phyloP scores from a whole-genome alignment of 2,888 invertebrate genomes.

The Vannuccia rotundouncinata region DNA sequence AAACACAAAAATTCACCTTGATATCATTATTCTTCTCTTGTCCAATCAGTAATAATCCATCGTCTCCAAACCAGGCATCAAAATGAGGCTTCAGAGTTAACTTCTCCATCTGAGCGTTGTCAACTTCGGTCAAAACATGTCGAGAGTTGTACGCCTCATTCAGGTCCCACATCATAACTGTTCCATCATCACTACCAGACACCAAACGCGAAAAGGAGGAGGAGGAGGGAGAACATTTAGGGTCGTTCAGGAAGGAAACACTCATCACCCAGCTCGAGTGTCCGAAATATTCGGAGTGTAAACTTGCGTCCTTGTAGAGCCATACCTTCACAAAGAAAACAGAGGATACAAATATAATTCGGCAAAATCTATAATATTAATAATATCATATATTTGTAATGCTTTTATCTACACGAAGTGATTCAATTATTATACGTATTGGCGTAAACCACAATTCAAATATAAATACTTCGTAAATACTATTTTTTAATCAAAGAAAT shows the following conservation, averaged over 20 bases:
- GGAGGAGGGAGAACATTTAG: not conserved
- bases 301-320: not conserved
- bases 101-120: too few relatives aligned
- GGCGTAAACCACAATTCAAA: too few relatives aligned
- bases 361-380: too few relatives aligned
- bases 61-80: not conserved
- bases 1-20: not conserved
- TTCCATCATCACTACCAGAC: not conserved
- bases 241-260: not conserved
- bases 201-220: not conserved
- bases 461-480: too few relatives aligned
- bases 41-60: not conserved
- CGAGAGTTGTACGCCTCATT: not conserved
- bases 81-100: not conserved
- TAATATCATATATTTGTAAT: too few relatives aligned
- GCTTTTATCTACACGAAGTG: too few relatives aligned
- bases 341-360: too few relatives aligned
- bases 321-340: not conserved
- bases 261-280: not conserved
- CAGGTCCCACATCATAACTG: not conserved
- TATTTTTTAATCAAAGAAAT: too few relatives aligned
- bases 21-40: not conserved
- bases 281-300: not conserved
- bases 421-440: too few relatives aligned
- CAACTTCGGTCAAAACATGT: too few relatives aligned